Evolutionary conservation across 2,797 vertebrate genomes (phyloP), one percentile per base, ranked within the genome.

Genomic region (Cirrhinus mrigala): DNA sequence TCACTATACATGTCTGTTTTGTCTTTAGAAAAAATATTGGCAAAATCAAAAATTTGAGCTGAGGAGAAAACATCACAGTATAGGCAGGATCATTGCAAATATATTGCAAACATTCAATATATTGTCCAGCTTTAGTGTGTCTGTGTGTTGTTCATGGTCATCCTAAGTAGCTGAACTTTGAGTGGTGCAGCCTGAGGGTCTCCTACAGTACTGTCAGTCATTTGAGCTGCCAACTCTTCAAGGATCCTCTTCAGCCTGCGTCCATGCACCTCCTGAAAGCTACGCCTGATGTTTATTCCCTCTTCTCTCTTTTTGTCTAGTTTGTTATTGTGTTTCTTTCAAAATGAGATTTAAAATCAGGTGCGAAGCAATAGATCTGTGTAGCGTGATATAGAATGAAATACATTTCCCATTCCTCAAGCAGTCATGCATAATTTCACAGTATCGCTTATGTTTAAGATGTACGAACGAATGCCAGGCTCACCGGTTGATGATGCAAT

Each of bases 91-190:
- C 20, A 40, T 8, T 77, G 74, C 6, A 24, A 15, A 29, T 50
- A 15, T 40, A 40, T n/a, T 40, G 52, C 37, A 64, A 3, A 48
- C 3, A 24, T 60, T 7, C 77, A 46, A 9, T 29, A 48, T 12
- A 11, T 48, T 0, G 2, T 22, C 44, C 6, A 14, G 16, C 12
- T 50, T 73, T n/a, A 18, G 27, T 48, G 15, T 52, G 18, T 82
- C n/a, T 83, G 44, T 50, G 81, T 52, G 40, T 76, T 37, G 2
- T 76, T 83, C 46, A 52, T 44, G 73, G 82, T 83, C 46, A 50
- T 74, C 24, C 37, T 10, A 16, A 37, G 10, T 27, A n/a, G 9
- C 33, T 70, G 62, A 70, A 69, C 66, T 56, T 56, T 16, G 16
- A 48, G 20, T 68, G 8, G 8, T 76, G 62, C 9, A 83, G 46